Evolutionary conservation across 1,140 invertebrate species (phyloP), one percentile per base, ranked within the genome.

Genomic region (Gryon sp.): DNA sequence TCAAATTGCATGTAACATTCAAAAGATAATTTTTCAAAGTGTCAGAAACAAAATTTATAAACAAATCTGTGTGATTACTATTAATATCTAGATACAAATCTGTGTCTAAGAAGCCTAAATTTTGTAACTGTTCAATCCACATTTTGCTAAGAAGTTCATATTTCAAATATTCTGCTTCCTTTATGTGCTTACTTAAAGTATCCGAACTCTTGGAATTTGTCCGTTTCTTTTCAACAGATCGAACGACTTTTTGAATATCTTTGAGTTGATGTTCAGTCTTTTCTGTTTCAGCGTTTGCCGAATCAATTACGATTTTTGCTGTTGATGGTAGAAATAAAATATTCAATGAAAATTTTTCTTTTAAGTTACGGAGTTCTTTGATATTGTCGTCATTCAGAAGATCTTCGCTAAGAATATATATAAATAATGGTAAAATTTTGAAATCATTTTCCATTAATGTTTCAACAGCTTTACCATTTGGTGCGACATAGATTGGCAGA

Each of bases 401-500:
- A 26, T 92, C 88, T 3, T 89, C 88, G 28, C 88, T 88, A 50
- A 94, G 89, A 26, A 91, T 91, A 85, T 93, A 94, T 4, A 94
- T 83, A 62, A 93, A 88, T 79, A 94, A 90, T 20, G 92, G 92
- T 20, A 92, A 84, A 22, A 91, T 83, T 50, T 89, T 87, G 24
- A 92, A 86, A n/a, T 88, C 79, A 41, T 89, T 85, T 76, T 89
- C 88, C 2, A 80, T 77, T 2, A 92, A 82, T 50, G 89, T 76
- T 86, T 87, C 76, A 24, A 83, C 57, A 78, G 85, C 63, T 77
- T 82, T 68, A 19, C 73, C 52, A 36, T 93, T 92, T 11, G 94
- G 93, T 0, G 93, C 91, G 2, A 96, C 87, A 46, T 95, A 90
- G 63, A 96, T 91, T 75, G 92, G 91, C 0, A 93, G 90, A 82